Base-by-base conservation (phyloP, 2,888 invertebrate genomes). In the Dryadula phaetusa region DNA sequence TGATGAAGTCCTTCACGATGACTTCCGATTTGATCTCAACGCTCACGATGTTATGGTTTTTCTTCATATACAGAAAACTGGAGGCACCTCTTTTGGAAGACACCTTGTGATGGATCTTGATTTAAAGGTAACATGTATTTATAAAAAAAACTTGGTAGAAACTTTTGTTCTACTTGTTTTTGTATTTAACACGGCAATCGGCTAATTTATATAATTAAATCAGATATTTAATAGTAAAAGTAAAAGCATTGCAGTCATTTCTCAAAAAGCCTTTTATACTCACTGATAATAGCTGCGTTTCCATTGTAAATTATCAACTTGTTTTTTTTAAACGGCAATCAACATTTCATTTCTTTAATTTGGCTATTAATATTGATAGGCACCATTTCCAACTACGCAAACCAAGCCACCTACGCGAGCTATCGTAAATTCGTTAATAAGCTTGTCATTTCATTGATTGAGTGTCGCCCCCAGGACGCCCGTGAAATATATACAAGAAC, bases 41-140 rank as follows among this genome's bases (percentile, higher is more conserved):
- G 97, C 97, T 12, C 97, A 97, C 81, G 99, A 99, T 93, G 99
- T 99, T 66, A 97, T 99, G 94, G 99, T 99, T 64, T 99, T 94
- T 93, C 81, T 99, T 75, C 99, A 99, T 87, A 99, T 99, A 87
- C 99, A 99, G 90, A 99, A 99, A 93, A 99, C 99, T 62, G 99
- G 99, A 64, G 99, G 99, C 32, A 99, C 99, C 46, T 96, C 98
- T 7, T 99, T 99, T 85, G 99, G 99, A 64, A 96, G 97, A 83
- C 99, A 99, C 92, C 94, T 99, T 77, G 99, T 99, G 67, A 96
- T 97, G 91, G 98, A 99, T 93, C 94, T 99, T 81, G 98, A 98
- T 89, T 92, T 95, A 65, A 94, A 94, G 93, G 95, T 94, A n/a
- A 74, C 75, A 75, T 40, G 42, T n/a, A 52, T 32, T 28, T n/a